phyloP scores from a whole-genome alignment of 2,888 invertebrate genomes.

The Papilio gigon region DNA sequence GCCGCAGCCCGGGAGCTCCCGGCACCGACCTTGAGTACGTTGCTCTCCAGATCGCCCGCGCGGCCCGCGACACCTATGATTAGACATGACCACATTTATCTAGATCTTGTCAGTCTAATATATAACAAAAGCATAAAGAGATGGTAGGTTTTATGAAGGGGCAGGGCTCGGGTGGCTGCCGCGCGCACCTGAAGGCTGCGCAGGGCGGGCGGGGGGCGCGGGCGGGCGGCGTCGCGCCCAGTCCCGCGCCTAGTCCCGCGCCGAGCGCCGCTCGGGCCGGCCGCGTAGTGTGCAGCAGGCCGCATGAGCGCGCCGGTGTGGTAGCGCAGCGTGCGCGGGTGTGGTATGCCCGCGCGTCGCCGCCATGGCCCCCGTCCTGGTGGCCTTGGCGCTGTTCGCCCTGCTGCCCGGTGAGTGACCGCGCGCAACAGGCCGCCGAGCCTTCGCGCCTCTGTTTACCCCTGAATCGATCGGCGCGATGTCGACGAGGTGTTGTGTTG shows the following conservation, averaged over 20 bases:
- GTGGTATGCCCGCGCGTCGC: conserved; percentile 81
- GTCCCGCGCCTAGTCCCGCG: conserved; percentile 72
- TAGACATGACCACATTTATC: conserved; percentile 36
- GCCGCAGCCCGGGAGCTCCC: conserved; percentile 55
- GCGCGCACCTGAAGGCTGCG: conserved; percentile 66
- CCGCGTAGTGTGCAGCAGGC: conserved; percentile 61
- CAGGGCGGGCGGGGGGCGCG: conserved; percentile 49
- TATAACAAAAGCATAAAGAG: conserved; percentile 42
- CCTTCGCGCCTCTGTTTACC: conserved; percentile 50
- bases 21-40: conserved; percentile 68
- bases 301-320: conserved; percentile 79
- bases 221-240: conserved; percentile 53
- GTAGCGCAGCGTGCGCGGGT: conserved; percentile 81
- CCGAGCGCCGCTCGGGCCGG: conserved; percentile 76
- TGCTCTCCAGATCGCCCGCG: conserved; percentile 44
- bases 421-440: conserved; percentile 73
- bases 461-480: conserved; percentile 45
- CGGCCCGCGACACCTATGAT: background rate
- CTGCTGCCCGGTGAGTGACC: conserved; percentile 77
- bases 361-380: conserved; percentile 76
- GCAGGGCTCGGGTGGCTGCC: conserved; percentile 56
- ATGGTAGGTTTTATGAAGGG: conserved; percentile 52
- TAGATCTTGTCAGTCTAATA: conserved; percentile 43
- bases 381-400: conserved; percentile 77
- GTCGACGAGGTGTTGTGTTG: conserved; percentile 71